Evolutionary conservation across 2,888 invertebrate species (phyloP).

Genomic region (Acanthosepion esculentum): DNA sequence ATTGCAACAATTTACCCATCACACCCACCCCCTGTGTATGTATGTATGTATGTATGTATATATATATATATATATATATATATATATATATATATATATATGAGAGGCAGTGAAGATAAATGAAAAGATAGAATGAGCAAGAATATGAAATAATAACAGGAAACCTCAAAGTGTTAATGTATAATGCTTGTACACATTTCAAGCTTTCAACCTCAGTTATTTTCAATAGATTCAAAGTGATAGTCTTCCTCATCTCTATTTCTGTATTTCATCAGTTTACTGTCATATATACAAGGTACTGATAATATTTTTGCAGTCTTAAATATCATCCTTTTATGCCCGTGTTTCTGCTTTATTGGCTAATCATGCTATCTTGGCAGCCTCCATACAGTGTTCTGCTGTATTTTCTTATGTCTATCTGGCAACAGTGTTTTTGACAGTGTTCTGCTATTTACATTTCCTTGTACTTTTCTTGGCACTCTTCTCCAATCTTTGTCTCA

Average conservation of each 20-base stretch:
- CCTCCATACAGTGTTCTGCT: not conserved
- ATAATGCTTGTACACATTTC: not conserved
- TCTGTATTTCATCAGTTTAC: too few relatives aligned
- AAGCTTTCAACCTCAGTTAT: not conserved
- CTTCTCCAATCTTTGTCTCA: not conserved
- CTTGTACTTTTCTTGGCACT: slow-evolving; percentile 21
- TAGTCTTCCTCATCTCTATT: not conserved
- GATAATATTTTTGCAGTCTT: not conserved
- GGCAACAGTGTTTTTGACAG: not conserved
- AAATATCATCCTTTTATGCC: not conserved
- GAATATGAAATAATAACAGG: too few relatives aligned
- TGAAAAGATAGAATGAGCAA: too few relatives aligned
- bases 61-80: not conserved
- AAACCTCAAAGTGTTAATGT: too few relatives aligned
- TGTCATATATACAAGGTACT: not conserved
- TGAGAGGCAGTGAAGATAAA: too few relatives aligned
- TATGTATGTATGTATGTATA: not conserved
- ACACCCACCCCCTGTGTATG: too few relatives aligned
- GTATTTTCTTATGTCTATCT: not conserved
- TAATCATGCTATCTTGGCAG: slow-evolving; percentile 17
- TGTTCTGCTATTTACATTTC: not conserved
- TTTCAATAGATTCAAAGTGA: not conserved
- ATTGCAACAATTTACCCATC: too few relatives aligned
- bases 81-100: not conserved
- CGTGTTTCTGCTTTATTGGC: not conserved